phyloP scores from a whole-genome alignment of 53 echinoderm and acorn worm species.

The Crossaster papposus region DNA sequence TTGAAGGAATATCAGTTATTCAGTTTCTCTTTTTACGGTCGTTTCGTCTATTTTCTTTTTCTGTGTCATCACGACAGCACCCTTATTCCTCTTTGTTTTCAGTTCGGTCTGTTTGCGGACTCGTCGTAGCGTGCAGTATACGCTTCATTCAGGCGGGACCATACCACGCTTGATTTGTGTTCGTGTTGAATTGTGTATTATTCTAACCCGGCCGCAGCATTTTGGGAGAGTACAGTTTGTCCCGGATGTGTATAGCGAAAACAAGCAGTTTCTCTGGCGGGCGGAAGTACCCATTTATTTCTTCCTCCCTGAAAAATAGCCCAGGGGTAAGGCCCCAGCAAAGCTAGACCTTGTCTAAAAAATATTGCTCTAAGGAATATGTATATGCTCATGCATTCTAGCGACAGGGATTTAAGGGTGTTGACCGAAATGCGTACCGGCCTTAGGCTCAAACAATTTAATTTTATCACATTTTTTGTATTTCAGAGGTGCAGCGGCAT shows the following conservation, averaged over 20 bases:
- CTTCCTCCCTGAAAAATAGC: slow-evolving; percentile 3
- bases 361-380: slow-evolving; percentile 31
- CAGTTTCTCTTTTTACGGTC: neutral
- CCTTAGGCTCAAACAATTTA: neutral
- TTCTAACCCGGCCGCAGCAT: slow-evolving; percentile 10
- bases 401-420: slow-evolving; percentile 18
- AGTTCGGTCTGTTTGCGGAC: neutral
- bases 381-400: neutral
- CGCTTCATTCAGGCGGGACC: neutral
- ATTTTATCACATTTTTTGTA: slow-evolving; percentile 20
- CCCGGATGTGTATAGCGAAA: slow-evolving; percentile 25
- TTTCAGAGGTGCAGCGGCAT: neutral
- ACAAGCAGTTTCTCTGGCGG: slow-evolving; percentile 9
- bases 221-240: slow-evolving; percentile 37
- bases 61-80: neutral
- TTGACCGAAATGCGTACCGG: neutral
- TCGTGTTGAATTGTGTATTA: neutral
- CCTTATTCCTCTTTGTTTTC: neutral
- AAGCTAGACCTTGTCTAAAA: slow-evolving; percentile 17
- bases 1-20: neutral
- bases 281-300: neutral
- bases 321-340: slow-evolving; percentile 4
- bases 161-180: neutral
- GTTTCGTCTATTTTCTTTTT: too few relatives aligned
- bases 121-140: neutral